These are phyloP conservation scores for Pterostichus madidus DNA, from an alignment of 2,888 invertebrate species.

Conservation along the genomic window DNA sequence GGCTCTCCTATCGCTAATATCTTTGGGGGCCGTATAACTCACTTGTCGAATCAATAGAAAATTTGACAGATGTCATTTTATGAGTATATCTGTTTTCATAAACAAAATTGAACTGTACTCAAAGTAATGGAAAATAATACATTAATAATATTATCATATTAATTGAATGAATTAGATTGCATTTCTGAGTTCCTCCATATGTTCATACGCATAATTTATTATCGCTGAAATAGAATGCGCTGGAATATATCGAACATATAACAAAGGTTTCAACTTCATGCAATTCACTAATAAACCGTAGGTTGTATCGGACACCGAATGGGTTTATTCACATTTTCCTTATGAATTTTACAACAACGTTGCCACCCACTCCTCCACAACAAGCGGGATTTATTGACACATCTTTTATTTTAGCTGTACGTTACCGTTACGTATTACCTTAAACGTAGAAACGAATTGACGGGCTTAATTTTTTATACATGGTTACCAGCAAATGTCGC, in stretches of 20 bases:
- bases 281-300: constrained; percentile 53
- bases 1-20: too few species aligned
- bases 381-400: constrained; percentile 49
- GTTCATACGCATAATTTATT: too few species aligned
- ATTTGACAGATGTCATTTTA: too few species aligned
- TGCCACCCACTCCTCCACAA: constrained; percentile 48
- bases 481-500: constrained; percentile 26
- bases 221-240: constrained; percentile 7
- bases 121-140: too few species aligned
- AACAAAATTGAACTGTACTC: too few species aligned
- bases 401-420: constrained; percentile 55
- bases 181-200: too few species aligned
- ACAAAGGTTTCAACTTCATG: constrained; percentile 19
- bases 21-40: too few species aligned
- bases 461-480: constrained; percentile 36
- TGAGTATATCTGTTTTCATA: too few species aligned
- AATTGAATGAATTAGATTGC: too few species aligned
- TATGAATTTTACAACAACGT: constrained; percentile 60
- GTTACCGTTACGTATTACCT: constrained; percentile 52
- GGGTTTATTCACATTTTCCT: constrained; percentile 64
- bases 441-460: constrained; percentile 48
- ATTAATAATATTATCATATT: too few species aligned
- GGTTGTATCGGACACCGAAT: constrained; percentile 46
- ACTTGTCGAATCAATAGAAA: too few species aligned
- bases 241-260: constrained; percentile 3